Evolutionary conservation across 2,888 invertebrate species (phyloP), one percentile per base, ranked within the genome.

Genomic region (Hypolimnas misippus): DNA sequence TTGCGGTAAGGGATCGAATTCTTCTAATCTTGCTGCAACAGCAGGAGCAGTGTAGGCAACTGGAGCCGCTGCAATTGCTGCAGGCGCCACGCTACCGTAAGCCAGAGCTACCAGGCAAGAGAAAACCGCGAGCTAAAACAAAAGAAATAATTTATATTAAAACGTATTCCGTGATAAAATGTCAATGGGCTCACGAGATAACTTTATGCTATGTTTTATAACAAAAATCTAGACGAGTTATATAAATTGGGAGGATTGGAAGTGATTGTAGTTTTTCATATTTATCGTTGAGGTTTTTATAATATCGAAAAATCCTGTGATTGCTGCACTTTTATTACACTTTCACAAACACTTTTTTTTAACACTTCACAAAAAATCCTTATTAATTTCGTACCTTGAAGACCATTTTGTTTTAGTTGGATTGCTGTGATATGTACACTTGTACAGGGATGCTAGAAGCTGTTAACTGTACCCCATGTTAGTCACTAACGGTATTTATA

Each of bases 1-100:
- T 76, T 93, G 93, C 0, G 94, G 94, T 52, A 88, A 76, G 0
- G 93, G 89, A 75, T 94, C 93, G 75, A 91, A 93, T 63, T 93
- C 84, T 64, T 88, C 89, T 1, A 88, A 72, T 33, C 84, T 78
- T 7, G 87, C 86, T 1, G 84, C 82, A 3, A 83, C 79, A 0
- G 83, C 79, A 0, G 83, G 74, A 0, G 82, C 81, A 3, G 76
- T 62, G 62, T 76, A 78, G 0, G 83, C 76, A 19, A 82, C 81
- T 0, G 85, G 79, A 1, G 82, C 82, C 2, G 82, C 81, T 10
- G 80, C 82, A 29, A 75, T 56, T 17, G 82, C 82, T 8, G 82
- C 84, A 8, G 89, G 84, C 46, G 85, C 81, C 56, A 78, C 84
- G 73, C 89, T 87, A 67, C 85, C 83, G 65, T 75, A 80, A 7